A percentile compares a stretch with the other conserved stretches of the same genome.
These are phyloP conservation scores for Sarcophaga subvicina DNA, from an alignment of 2,888 invertebrate species.

Conservation along the genomic window DNA sequence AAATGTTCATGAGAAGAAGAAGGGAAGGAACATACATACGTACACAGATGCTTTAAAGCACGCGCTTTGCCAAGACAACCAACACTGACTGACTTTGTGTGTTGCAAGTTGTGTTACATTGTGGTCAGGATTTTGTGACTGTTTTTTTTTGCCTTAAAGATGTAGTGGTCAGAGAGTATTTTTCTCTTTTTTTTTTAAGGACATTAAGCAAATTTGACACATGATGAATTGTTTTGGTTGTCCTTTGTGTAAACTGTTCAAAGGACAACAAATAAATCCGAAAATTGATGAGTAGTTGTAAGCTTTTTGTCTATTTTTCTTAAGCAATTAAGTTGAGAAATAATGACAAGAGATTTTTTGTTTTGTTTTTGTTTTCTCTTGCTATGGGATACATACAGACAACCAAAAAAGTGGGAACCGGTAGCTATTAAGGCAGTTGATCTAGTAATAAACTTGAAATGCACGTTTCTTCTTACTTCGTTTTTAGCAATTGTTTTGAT, in stretches of 20 bases:
- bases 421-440: conserved; percentile 64
- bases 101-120: conserved; percentile 48
- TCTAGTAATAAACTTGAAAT: conserved; percentile 66
- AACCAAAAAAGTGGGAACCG: conserved; percentile 41
- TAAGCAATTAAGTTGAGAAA: conserved; percentile 47
- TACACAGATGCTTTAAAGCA: conserved; percentile 6
- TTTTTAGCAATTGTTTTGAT: not conserved
- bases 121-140: conserved; percentile 60
- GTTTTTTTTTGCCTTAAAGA: conserved; percentile 4
- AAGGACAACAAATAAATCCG: not conserved
- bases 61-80: conserved; percentile 43
- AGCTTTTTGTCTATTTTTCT: conserved; percentile 36
- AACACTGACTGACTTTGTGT: conserved; percentile 4
- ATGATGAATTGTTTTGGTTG: conserved; percentile 55
- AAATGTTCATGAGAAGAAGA: conserved; percentile 8
- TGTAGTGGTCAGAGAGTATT: conserved; percentile 42
- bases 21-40: not conserved
- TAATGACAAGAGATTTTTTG: conserved; percentile 28
- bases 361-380: not conserved
- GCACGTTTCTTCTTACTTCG: conserved; percentile 47
- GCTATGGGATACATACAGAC: conserved; percentile 2
- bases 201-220: conserved; percentile 66
- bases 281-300: conserved; percentile 53
- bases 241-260: conserved; percentile 9
- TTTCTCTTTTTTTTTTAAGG: conserved; percentile 22